phyloP scores from a whole-genome alignment of 2,888 invertebrate species.

The Papilio elwesi region DNA sequence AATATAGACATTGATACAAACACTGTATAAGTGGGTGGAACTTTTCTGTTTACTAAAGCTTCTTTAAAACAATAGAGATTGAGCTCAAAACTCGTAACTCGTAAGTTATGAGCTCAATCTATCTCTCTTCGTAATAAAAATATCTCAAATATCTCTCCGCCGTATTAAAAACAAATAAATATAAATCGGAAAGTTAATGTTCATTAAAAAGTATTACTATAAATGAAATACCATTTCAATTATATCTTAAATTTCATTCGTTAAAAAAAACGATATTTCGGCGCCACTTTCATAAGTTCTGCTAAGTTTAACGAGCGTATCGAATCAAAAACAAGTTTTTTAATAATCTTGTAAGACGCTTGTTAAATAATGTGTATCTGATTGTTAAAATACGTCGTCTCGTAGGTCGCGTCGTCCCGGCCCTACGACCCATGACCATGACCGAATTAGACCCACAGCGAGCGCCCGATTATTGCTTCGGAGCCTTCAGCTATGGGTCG shows the following conservation, averaged over 20 bases:
- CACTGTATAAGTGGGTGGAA: too few species aligned
- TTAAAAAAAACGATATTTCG: background rate
- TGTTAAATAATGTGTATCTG: too few species aligned
- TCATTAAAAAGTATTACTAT: too few species aligned
- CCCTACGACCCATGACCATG: conserved; percentile 44
- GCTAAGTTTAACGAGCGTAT: conserved; percentile 10
- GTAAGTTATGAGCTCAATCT: too few species aligned
- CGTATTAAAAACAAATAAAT: too few species aligned
- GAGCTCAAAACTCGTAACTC: too few species aligned
- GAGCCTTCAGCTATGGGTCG: conserved; percentile 36
- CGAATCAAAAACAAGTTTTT: conserved; percentile 19
- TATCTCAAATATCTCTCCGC: too few species aligned
- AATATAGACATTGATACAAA: background rate
- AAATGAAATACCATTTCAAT: too few species aligned
- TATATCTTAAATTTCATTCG: background rate
- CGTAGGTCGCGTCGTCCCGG: conserved; percentile 37
- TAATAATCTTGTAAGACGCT: conserved; percentile 3
- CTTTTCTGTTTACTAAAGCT: too few species aligned
- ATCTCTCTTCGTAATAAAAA: too few species aligned
- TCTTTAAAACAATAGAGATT: too few species aligned
- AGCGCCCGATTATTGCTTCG: conserved; percentile 4
- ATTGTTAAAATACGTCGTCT: conserved; percentile 23
- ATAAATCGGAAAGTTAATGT: too few species aligned
- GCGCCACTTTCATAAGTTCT: conserved; percentile 8
- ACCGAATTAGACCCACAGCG: conserved; percentile 45